Conservation (phyloP, 2,113 vertebrate species). For the Platysteira castanea region DNA sequence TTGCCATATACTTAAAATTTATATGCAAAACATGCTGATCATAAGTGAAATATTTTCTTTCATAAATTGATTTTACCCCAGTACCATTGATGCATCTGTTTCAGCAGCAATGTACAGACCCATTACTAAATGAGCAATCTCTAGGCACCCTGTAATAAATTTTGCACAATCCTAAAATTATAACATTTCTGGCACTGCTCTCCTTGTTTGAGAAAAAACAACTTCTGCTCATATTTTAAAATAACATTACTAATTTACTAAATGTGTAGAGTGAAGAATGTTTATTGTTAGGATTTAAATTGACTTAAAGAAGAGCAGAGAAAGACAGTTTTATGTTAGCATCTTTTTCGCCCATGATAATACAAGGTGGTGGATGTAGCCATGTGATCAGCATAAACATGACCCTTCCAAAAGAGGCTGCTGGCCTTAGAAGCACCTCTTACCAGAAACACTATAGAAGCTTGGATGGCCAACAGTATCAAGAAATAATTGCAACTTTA, state of each 20-base stretch:
- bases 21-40: background rate
- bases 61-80: background rate
- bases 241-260: background rate
- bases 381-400: background rate
- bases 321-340: background rate
- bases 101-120: background rate
- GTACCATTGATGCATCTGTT: background rate
- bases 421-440: background rate
- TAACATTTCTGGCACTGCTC: background rate
- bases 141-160: conserved; percentile 20
- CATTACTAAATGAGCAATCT: conserved; percentile 18
- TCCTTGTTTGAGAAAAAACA: background rate
- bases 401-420: background rate
- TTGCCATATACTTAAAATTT: background rate
- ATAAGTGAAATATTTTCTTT: background rate
- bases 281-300: background rate
- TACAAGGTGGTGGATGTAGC: background rate
- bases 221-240: background rate
- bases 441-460: conserved; percentile 10
- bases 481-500: conserved; percentile 44
- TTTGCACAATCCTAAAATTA: background rate
- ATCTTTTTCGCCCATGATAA: background rate
- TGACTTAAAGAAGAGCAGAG: background rate
- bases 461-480: background rate
- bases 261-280: background rate